phyloP scores from a whole-genome alignment of 2,888 invertebrate genomes.

The Heteromurus nitidus region DNA sequence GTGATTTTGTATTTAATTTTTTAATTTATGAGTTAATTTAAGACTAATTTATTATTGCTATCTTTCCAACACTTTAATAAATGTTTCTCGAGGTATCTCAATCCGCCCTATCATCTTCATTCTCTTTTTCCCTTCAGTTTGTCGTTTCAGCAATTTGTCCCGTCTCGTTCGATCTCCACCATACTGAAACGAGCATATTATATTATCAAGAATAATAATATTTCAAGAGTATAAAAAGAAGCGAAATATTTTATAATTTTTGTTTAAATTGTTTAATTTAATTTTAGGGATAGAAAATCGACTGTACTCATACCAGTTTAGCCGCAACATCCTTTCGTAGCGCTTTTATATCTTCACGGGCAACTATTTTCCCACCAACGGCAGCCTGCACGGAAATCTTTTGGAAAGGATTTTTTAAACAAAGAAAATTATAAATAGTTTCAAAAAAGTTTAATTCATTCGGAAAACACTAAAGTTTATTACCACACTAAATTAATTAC shows the following conservation, averaged over 20 bases:
- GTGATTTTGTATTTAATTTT: too few species aligned
- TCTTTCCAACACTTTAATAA: slow-evolving; percentile 89
- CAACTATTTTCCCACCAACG: slow-evolving; percentile 85
- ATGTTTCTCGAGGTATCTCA: slow-evolving; percentile 92
- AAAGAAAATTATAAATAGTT: neutral
- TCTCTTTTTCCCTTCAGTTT: slow-evolving; percentile 95
- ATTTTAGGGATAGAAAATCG: too few species aligned
- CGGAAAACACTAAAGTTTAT: neutral
- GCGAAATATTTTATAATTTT: neutral
- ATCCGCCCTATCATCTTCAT: slow-evolving; percentile 95
- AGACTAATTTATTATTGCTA: slow-evolving; percentile 53
- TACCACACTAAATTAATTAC: slow-evolving; percentile 69
- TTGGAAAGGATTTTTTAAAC: slow-evolving; percentile 35
- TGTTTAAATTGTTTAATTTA: neutral
- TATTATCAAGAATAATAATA: neutral
- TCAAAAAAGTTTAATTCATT: too few species aligned
- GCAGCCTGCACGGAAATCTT: slow-evolving; percentile 90
- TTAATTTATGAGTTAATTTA: neutral
- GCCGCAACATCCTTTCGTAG: slow-evolving; percentile 94
- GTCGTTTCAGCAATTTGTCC: slow-evolving; percentile 91
- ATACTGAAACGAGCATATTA: slow-evolving; percentile 80
- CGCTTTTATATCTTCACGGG: slow-evolving; percentile 90
- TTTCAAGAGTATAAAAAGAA: too few species aligned
- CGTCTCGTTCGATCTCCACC: slow-evolving; percentile 93
- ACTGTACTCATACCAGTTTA: slow-evolving; percentile 84